Percentiles rank a stretch among this genome's conserved stretches.
Conservation (phyloP, 1,140 invertebrate genomes). For the Brachionus paranguensis region DNA sequence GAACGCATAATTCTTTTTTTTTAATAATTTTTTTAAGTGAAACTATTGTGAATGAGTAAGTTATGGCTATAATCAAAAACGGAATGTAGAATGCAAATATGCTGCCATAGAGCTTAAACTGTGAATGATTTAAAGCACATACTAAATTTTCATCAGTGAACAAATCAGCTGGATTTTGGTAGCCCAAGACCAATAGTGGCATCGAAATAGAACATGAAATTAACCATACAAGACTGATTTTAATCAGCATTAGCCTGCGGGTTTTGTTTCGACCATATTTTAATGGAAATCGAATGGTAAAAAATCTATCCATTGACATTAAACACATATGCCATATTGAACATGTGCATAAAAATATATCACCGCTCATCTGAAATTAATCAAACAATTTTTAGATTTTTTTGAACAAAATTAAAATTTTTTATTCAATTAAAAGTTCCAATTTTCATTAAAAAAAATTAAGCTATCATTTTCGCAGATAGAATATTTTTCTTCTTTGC, state of each 20-base stretch:
- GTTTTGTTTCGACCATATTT: constrained; percentile 83
- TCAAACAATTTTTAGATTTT: constrained; percentile 59
- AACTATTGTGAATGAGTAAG: constrained; percentile 80
- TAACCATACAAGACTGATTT: constrained; percentile 83
- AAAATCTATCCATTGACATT: constrained; percentile 75
- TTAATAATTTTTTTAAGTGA: constrained; percentile 45
- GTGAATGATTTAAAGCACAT: constrained; percentile 69
- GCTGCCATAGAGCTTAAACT: constrained; percentile 84
- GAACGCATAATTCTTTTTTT: not conserved
- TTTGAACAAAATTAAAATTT: constrained; percentile 61
- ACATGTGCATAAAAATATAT: constrained; percentile 85
- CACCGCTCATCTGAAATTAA: constrained; percentile 83
- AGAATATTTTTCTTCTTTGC: not conserved
- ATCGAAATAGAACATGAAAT: constrained; percentile 79
- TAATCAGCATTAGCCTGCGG: constrained; percentile 71
- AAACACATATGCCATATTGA: constrained; percentile 96
- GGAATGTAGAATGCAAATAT: constrained; percentile 92
- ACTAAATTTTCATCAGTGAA: constrained; percentile 50
- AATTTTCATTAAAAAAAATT: not conserved
- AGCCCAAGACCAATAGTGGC: constrained; percentile 76
- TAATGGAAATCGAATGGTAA: constrained; percentile 74
- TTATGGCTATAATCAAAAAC: constrained; percentile 82
- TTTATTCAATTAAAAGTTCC: too few relatives aligned
- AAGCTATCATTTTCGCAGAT: not conserved
- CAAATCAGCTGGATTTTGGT: constrained; percentile 57